phyloP scores from a whole-genome alignment of 2,113 vertebrate genomes.

The Takifugu bimaculatus region DNA sequence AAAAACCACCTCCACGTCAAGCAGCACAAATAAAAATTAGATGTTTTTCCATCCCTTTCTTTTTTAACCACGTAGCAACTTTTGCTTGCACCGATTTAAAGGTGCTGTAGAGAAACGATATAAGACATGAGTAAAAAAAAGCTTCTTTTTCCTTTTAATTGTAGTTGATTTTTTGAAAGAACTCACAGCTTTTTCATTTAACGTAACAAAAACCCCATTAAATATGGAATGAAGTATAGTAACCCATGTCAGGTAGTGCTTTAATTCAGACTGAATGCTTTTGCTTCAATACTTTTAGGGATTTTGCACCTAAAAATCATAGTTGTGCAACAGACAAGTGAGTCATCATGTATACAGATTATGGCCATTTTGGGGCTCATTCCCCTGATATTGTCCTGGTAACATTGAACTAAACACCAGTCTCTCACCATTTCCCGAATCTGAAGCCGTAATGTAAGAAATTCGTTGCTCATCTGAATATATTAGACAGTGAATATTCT shows the following conservation, averaged over 20 bases:
- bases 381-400: background rate
- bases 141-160: too few species aligned
- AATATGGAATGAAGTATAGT: too few species aligned
- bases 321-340: background rate
- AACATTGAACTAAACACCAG: background rate
- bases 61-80: too few species aligned
- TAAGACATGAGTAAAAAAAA: too few species aligned
- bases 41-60: slow-evolving; percentile 8
- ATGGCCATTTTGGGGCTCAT: background rate
- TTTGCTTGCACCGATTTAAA: too few species aligned
- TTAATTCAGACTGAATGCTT: background rate
- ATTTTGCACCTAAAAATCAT: background rate
- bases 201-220: slow-evolving; percentile 4
- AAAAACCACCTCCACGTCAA: background rate
- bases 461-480: background rate
- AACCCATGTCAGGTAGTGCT: background rate
- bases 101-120: too few species aligned
- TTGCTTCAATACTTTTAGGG: background rate
- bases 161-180: too few species aligned
- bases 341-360: background rate
- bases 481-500: background rate
- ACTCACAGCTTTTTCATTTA: slow-evolving; percentile 19
- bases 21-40: slow-evolving; percentile 17
- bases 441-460: too few species aligned
- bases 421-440: too few species aligned